Base-by-base conservation (phyloP, 37 sponge, comb jelly and placozoan genomes). In the Amphimedon queenslandica region DNA sequence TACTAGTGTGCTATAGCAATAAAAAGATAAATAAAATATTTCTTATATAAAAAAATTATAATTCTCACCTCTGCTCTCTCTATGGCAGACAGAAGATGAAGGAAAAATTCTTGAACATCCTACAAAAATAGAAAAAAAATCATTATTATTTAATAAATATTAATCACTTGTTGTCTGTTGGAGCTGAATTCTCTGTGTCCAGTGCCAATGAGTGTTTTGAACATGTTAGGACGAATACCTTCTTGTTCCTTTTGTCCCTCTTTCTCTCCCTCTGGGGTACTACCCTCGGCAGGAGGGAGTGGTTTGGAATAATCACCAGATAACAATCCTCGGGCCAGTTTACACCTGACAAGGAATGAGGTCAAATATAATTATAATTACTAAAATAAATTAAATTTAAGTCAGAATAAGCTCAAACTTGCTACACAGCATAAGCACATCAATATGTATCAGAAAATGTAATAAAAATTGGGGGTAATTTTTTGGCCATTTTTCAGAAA, bases 161-260 rank as follows among this genome's bases (percentile, higher is more conserved):
- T 5, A 24, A 60, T 60, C 36, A 85, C 86, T 75, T 89, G 90
- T 68, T 95, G 96, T 47, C 88, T 61, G 55, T 39, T 72, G 13
- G 89, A 79, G 55, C 88, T 84, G 75, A 95, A 95, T 83, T 95
- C 96, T 37, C 77, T 71, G 66, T 95, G 96, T 25, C 86, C 96
- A 34, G 56, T 42, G 4, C 96, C 96, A 37, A 95, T 72, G 53
- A 95, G 63, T n/a, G 81, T 67, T 76, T 95, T 90, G 57, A 95
- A 72, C 80, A 95, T 80, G 16, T 42, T 18, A 1, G 92, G 89
- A 2, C 67, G 34, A 51, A 90, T 85, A 4, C 91, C 91, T 25
- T 69, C 40, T 34, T 76, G 89, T 33, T 69, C 81, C 71, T 75
- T 55, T 11, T 37, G 53, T 18, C 55, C 57, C 13, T 47, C 53